Base-by-base conservation (phyloP, 2,888 invertebrate species). In the Nephrotoma flavescens region DNA sequence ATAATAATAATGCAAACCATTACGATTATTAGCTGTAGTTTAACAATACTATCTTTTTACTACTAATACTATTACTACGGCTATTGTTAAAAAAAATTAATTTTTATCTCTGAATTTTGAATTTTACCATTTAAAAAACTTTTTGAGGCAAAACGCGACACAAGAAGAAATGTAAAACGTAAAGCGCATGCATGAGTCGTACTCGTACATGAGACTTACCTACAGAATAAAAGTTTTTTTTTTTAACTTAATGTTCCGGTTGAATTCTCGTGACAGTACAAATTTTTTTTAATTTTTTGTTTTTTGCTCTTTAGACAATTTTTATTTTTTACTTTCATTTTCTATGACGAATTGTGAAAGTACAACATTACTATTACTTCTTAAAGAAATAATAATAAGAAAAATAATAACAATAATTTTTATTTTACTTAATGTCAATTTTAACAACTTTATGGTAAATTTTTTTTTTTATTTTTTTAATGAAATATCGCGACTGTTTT, bases 291-390 rank as follows among this genome's bases (percentile, higher is more conserved):
- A 19, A n/a, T 47, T 47, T 47, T 47, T 47, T 47, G 11, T 47
- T 42, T 42, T 42, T 84, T 83, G 3, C 41, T 41, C 41, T 83
- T 83, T 42, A 83, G 41, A 41, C 83, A 41, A 41, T 83, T 83
- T 83, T 42, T 83, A 41, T 41, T 41, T n/a, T 83, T 42, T 84
- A 84, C 84, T 84, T 84, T 84, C 84, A 84, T 84, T 84, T 84
- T 84, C 84, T 84, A 84, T 84, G 84, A 84, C 84, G 84, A 84
- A 84, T 84, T 84, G 84, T 84, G 84, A 84, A 84, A 84, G 84
- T 84, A 42, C 71, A 11, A n/a, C 19, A 71, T 31, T 71, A 71
- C 31, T 71, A 71, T 71, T 71, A 71, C 52, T 52, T 52, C 4
- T 15, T 4, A 71, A 4, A 6, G 15, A 52, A 52, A 52, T 15